Base-by-base conservation (phyloP, 2,888 invertebrate species). In the Xanthorhoe designata region DNA sequence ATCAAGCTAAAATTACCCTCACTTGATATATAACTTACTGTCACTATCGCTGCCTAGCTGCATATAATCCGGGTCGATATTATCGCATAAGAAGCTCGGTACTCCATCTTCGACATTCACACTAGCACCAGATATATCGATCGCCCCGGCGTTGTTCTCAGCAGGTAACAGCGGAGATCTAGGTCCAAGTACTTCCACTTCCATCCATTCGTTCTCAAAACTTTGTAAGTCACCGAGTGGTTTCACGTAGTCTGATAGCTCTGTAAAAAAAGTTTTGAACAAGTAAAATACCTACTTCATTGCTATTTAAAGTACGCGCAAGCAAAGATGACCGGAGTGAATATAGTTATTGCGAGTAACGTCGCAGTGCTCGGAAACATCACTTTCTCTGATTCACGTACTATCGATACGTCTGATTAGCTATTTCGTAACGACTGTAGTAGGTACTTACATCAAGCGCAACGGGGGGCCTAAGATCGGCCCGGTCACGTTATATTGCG, bases 131-230 rank as follows among this genome's bases (percentile, higher is more conserved):
- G 85, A 82, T 42, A 94, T 84, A 78, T 90, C 85, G 71, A 91
- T 82, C 69, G 87, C 90, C 0, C 88, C 90, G 7, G 71, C 60
- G 10, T 80, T 69, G 0, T 70, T 68, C 24, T 89, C 85, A 0
- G 76, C 72, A 0, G 88, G 75, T 0, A 88, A 71, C 73, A 94
- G 89, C 71, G 94, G 85, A 63, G 94, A 87, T 70, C 95, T 81
- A 0, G 96, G 94, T 0, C 95, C 94, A 69, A 95, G 89, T 19
- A 98, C 95, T 84, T 97, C 97, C 0, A 98, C 96, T 86, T 98
- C 98, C 89, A 98, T 95, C 98, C 98, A 98, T 82, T 98, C 98
- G 83, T 98, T 97, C 83, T 97, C 97, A 83, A 98, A 98, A 75
- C 96, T 96, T 83, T 96, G 96, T 10, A 97, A 89, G 81, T 98